phyloP scores from a whole-genome alignment of 2,797 vertebrate species.

The Ateles fusciceps region DNA sequence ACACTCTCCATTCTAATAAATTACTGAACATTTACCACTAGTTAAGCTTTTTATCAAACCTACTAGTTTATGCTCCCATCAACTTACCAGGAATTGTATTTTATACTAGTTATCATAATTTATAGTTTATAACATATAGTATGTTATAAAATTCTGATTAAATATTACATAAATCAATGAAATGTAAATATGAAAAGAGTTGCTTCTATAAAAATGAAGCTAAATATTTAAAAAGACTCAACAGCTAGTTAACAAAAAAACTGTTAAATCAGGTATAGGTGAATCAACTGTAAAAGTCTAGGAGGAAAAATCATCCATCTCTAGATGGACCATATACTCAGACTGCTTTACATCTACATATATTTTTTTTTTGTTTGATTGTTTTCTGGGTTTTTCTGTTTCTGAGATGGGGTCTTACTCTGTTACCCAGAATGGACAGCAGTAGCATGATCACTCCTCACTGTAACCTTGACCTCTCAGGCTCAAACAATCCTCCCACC shows the following conservation, averaged over 20 bases:
- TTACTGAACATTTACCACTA: not conserved
- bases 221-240: not conserved
- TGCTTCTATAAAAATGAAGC: not conserved
- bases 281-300: not conserved
- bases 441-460: not conserved
- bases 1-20: not conserved
- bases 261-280: not conserved
- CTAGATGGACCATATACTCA: not conserved
- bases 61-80: not conserved
- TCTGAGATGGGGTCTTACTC: not conserved
- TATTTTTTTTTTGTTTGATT: not conserved
- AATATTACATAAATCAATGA: constrained; percentile 3
- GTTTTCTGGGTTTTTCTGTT: not conserved
- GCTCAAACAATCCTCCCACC: not conserved
- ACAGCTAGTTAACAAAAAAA: not conserved
- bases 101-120: not conserved
- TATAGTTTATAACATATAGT: not conserved
- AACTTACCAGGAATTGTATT: not conserved
- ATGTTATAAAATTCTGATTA: not conserved
- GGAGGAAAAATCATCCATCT: not conserved
- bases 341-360: not conserved
- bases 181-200: not conserved
- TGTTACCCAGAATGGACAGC: not conserved
- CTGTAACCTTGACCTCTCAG: not conserved
- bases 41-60: not conserved